These are phyloP conservation scores for Apogon hyalosoma DNA, from an alignment of 2,797 vertebrate genomes.

Conservation along the genomic window DNA sequence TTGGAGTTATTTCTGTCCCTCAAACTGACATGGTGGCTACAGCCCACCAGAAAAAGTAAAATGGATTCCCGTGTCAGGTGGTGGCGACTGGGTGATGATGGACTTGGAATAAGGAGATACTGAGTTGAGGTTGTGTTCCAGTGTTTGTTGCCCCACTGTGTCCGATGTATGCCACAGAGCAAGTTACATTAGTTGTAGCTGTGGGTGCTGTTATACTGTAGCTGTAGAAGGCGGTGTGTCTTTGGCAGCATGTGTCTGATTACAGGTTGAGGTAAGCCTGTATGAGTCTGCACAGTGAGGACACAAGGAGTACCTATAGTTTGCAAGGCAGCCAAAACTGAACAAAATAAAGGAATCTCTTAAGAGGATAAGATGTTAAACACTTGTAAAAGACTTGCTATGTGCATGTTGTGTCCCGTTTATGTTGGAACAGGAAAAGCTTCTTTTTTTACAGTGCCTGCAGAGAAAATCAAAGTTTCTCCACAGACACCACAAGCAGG, in stretches of 20 bases:
- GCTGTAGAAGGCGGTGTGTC: slow-evolving; percentile 58
- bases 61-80: slow-evolving; percentile 72
- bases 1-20: slow-evolving; percentile 67
- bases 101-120: slow-evolving; percentile 69
- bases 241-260: slow-evolving; percentile 67
- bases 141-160: slow-evolving; percentile 79
- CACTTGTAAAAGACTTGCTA: slow-evolving; percentile 35
- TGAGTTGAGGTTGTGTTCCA: slow-evolving; percentile 81
- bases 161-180: slow-evolving; percentile 75
- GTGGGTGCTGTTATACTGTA: slow-evolving; percentile 70
- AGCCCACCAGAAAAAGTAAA: slow-evolving; percentile 67
- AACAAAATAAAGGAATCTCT: slow-evolving; percentile 13
- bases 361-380: slow-evolving; percentile 18
- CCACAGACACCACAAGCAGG: background rate
- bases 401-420: slow-evolving; percentile 47
- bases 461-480: background rate
- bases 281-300: slow-evolving; percentile 77
- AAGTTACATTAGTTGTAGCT: slow-evolving; percentile 63
- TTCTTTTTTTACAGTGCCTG: slow-evolving; percentile 22
- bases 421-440: slow-evolving; percentile 24
- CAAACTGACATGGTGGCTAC: slow-evolving; percentile 63
- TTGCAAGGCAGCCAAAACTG: slow-evolving; percentile 61
- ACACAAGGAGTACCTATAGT: slow-evolving; percentile 80
- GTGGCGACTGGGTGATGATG: slow-evolving; percentile 70
- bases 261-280: slow-evolving; percentile 67